Conservation (phyloP, 2,888 invertebrate species). For the Pherbina coryleti region DNA sequence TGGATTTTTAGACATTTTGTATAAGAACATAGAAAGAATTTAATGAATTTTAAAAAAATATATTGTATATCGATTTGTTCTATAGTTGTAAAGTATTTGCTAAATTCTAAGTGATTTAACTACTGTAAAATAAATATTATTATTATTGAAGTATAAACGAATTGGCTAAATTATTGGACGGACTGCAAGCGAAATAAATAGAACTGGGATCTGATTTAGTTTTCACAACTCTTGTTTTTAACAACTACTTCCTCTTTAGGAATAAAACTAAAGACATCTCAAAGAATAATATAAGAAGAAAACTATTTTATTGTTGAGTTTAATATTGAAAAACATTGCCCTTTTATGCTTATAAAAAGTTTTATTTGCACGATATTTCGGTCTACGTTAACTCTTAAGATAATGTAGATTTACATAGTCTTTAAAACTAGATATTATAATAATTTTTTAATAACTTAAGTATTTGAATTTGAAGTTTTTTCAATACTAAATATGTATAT, state of each 20-base stretch:
- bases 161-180: neutral
- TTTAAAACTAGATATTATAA: neutral
- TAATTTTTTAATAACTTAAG: neutral
- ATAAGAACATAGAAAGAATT: conserved; percentile 15
- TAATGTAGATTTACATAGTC: neutral
- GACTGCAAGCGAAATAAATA: neutral
- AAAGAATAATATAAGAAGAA: too few relatives aligned
- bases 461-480: neutral
- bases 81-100: conserved; percentile 12
- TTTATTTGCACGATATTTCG: conserved; percentile 23
- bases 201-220: too few relatives aligned
- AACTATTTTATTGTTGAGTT: too few relatives aligned
- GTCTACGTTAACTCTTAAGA: neutral
- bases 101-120: neutral
- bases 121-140: conserved; percentile 27
- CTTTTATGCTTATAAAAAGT: neutral
- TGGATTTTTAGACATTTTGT: conserved; percentile 24
- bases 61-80: neutral
- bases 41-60: conserved; percentile 1
- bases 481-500: neutral
- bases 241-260: too few relatives aligned
- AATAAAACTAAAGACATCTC: too few relatives aligned
- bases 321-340: too few relatives aligned
- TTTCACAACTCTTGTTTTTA: too few relatives aligned
- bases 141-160: conserved; percentile 26